These are phyloP conservation scores for Dromas ardeola DNA, from an alignment of 2,113 vertebrate species.

Conservation along the genomic window DNA sequence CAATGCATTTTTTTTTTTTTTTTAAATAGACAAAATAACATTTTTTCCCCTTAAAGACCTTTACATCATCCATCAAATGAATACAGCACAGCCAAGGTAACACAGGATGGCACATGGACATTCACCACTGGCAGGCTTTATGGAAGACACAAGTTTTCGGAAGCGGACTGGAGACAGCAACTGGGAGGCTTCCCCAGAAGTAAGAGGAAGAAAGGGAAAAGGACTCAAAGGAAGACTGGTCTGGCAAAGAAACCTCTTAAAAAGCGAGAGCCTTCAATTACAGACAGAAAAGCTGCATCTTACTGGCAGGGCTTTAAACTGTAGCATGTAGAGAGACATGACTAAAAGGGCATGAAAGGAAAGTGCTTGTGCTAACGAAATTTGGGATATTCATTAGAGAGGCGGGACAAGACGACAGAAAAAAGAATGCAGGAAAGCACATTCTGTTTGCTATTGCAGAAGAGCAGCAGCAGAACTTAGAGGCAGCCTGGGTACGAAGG, in stretches of 20 bases:
- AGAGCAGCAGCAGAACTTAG: not conserved
- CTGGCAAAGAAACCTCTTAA: not conserved
- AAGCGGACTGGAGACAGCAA: not conserved
- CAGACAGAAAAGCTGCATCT: not conserved
- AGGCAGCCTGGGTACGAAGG: not conserved
- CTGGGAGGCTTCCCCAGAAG: not conserved
- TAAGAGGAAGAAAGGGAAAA: not conserved
- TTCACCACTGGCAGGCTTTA: not conserved
- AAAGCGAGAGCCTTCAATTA: not conserved
- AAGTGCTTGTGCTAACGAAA: not conserved
- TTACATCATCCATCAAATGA: not conserved
- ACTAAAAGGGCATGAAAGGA: not conserved
- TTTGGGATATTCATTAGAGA: not conserved
- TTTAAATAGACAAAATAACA: not conserved
- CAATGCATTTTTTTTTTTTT: not conserved
- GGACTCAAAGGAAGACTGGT: not conserved
- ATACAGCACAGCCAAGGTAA: not conserved
- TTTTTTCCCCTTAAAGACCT: not conserved
- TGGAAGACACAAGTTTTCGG: not conserved
- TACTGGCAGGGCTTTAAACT: not conserved
- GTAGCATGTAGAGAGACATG: accelerated
- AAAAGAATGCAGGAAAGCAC: not conserved
- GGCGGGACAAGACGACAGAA: not conserved
- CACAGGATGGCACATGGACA: not conserved
- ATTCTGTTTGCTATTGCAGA: not conserved